phyloP scores from a whole-genome alignment of 1,140 invertebrate species.

The Drosophila leontia region DNA sequence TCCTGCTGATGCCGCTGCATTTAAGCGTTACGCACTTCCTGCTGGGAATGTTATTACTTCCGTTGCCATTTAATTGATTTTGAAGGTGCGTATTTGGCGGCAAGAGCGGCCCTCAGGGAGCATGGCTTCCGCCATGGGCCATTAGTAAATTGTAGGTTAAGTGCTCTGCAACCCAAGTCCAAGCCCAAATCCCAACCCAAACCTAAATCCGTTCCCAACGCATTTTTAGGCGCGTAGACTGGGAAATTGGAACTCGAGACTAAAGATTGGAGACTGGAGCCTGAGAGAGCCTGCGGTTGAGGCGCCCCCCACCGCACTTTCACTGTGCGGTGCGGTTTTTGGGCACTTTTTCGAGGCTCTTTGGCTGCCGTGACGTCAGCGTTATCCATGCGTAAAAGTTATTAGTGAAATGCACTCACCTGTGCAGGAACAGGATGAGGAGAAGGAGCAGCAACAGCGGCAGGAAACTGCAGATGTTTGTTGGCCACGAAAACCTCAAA shows the following conservation, averaged over 20 bases:
- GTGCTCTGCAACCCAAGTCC: slow-evolving; percentile 58
- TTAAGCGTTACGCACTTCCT: slow-evolving; percentile 80
- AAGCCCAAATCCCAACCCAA: not conserved
- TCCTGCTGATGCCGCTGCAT: slow-evolving; percentile 54
- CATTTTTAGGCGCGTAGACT: slow-evolving; percentile 54
- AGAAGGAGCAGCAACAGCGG: not conserved
- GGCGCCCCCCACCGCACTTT: slow-evolving; percentile 56
- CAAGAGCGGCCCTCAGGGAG: not conserved
- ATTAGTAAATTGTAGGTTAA: slow-evolving; percentile 82
- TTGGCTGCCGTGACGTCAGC: slow-evolving; percentile 44
- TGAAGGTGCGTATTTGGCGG: slow-evolving; percentile 65
- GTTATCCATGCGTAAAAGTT: slow-evolving; percentile 79
- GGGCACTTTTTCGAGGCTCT: slow-evolving; percentile 58
- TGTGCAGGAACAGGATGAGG: not conserved
- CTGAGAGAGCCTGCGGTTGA: slow-evolving; percentile 47
- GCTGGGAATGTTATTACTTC: slow-evolving; percentile 80
- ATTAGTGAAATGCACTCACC: slow-evolving; percentile 76
- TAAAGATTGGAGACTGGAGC: slow-evolving; percentile 11
- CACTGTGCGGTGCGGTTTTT: slow-evolving; percentile 67
- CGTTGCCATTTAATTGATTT: slow-evolving; percentile 82
- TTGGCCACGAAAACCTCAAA: slow-evolving; percentile 71
- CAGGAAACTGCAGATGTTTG: slow-evolving; percentile 40
- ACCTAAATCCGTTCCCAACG: slow-evolving; percentile 21
- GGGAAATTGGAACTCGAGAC: slow-evolving; percentile 46
- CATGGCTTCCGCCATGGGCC: slow-evolving; percentile 54